phyloP scores from a whole-genome alignment of 2,797 vertebrate species.

The Poliocrania exsul region DNA sequence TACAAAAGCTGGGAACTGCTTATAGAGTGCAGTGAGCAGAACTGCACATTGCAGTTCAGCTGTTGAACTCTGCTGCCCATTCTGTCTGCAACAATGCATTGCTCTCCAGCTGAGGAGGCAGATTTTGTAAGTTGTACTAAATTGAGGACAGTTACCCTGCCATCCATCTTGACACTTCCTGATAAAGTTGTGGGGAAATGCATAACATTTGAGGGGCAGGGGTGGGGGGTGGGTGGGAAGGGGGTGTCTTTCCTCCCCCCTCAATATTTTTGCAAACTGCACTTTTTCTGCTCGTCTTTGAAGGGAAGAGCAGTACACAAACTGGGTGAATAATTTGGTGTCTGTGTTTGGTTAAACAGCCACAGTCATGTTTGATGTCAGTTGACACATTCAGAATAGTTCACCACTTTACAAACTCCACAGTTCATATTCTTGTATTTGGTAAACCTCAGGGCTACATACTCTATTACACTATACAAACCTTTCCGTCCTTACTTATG shows the following conservation, averaged over 20 bases:
- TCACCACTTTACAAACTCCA: neutral
- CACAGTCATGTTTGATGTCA: neutral
- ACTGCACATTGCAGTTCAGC: neutral
- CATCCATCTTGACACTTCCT: neutral
- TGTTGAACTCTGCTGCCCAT: neutral
- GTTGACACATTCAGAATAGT: neutral
- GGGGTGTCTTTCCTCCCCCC: neutral
- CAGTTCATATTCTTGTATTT: neutral
- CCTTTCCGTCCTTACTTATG: neutral
- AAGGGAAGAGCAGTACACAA: neutral
- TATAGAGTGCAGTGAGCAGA: neutral
- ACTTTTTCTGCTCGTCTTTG: neutral
- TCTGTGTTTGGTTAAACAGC: neutral
- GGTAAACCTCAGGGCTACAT: neutral
- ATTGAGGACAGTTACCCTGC: neutral
- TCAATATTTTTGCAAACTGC: neutral
- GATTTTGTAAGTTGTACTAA: neutral
- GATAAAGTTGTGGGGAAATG: neutral
- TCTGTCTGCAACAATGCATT: rapidly evolving
- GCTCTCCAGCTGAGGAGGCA: neutral
- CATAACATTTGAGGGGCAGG: neutral
- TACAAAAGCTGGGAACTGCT: neutral
- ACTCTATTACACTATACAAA: neutral
- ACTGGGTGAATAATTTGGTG: neutral
- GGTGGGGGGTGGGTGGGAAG: neutral